Conservation (phyloP, 2,113 vertebrate species). For the Ptilorrhoa leucosticta region DNA sequence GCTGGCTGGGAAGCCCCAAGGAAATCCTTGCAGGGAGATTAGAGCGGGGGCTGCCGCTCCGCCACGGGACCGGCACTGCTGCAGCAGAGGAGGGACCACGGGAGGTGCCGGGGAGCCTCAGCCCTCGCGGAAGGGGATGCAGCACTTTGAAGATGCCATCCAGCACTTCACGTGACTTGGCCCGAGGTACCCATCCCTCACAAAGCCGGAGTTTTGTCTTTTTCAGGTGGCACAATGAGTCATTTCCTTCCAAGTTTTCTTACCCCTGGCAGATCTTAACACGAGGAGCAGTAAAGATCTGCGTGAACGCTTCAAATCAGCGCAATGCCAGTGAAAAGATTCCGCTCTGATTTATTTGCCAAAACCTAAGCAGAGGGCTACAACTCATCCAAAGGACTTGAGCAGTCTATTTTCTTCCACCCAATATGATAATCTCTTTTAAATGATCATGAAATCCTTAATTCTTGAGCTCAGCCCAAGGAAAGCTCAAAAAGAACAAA, state of each 20-base stretch:
- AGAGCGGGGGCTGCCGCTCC: background rate
- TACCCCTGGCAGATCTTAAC: background rate
- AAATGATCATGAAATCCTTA: conserved; percentile 6
- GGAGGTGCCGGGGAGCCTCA: background rate
- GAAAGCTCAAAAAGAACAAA: background rate
- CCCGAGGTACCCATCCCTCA: background rate
- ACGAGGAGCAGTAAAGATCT: background rate
- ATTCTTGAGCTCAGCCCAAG: background rate
- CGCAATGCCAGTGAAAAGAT: background rate
- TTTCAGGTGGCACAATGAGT: background rate
- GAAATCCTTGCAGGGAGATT: background rate
- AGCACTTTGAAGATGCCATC: background rate
- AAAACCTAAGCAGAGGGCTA: background rate
- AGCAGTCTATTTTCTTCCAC: background rate
- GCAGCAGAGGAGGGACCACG: background rate
- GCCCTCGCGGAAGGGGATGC: background rate
- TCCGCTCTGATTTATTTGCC: background rate
- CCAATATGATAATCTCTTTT: background rate
- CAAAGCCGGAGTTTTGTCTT: background rate
- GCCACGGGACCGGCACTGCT: background rate
- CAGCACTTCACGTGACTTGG: background rate
- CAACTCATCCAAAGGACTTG: background rate
- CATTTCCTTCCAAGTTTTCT: background rate
- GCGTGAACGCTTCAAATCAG: background rate
- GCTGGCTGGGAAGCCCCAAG: background rate